phyloP scores from a whole-genome alignment of 1,140 invertebrate genomes.

The Ostrea edulis region DNA sequence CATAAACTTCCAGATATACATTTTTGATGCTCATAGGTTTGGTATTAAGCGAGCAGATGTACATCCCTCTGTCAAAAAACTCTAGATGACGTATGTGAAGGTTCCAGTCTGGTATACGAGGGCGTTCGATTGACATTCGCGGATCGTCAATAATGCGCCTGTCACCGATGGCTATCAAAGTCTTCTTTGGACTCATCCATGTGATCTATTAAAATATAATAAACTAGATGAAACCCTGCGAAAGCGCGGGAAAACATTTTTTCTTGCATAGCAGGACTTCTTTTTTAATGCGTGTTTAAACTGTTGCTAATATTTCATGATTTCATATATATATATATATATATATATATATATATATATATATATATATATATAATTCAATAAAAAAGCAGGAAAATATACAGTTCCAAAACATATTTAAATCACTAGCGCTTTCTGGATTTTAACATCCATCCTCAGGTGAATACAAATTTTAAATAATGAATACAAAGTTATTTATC shows the following conservation, averaged over 20 bases:
- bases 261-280: too few species aligned
- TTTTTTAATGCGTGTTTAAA: too few species aligned
- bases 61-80: conserved; percentile 54
- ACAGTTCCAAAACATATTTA: too few species aligned
- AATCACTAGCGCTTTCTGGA: too few species aligned
- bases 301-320: too few species aligned
- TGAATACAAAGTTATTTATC: too few species aligned
- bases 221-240: too few species aligned
- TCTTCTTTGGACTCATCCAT: conserved; percentile 72
- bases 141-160: conserved; percentile 67
- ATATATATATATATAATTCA: conserved; percentile 32
- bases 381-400: too few species aligned
- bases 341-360: conserved; percentile 36
- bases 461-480: too few species aligned
- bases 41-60: conserved; percentile 62
- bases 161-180: conserved; percentile 70
- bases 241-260: too few species aligned
- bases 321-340: conserved; percentile 28
- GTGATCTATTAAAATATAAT: conserved; percentile 64
- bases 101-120: conserved; percentile 66
- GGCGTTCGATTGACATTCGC: conserved; percentile 67
- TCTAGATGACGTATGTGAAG: conserved; percentile 61
- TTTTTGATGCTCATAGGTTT: conserved; percentile 62
- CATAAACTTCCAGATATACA: conserved; percentile 58
- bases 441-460: too few species aligned